Evolutionary conservation across 1,140 invertebrate species (phyloP).

Genomic region (Helicoverpa armigera): DNA sequence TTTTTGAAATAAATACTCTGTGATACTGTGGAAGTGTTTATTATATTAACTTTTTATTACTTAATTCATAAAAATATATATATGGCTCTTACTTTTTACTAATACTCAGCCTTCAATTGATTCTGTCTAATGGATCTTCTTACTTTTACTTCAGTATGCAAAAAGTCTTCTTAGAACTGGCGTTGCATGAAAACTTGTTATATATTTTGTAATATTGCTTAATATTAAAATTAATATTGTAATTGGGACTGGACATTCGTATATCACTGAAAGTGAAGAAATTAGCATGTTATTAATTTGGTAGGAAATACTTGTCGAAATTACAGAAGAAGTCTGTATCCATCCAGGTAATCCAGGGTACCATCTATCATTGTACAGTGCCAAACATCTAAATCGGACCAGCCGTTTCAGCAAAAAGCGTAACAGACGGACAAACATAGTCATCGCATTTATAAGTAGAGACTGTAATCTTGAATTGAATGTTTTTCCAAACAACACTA

Average conservation of each 20-base stretch:
- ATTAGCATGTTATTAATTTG: conserved; percentile 13
- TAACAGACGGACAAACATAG: too few relatives aligned
- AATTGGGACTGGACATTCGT: conserved; percentile 60
- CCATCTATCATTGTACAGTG: too few relatives aligned
- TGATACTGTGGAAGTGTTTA: conserved; percentile 67
- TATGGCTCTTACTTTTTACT: background rate
- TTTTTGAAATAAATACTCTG: conserved; percentile 78
- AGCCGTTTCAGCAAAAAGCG: too few relatives aligned
- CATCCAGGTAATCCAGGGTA: too few relatives aligned
- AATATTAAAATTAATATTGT: conserved; percentile 57
- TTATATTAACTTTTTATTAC: conserved; percentile 38
- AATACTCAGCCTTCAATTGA: background rate
- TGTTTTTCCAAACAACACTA: too few relatives aligned
- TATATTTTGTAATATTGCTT: conserved; percentile 60
- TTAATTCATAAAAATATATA: background rate
- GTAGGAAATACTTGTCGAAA: too few relatives aligned
- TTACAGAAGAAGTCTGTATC: too few relatives aligned
- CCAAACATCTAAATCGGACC: too few relatives aligned
- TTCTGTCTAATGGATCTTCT: too few relatives aligned
- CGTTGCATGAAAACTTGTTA: conserved; percentile 63
- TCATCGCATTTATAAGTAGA: too few relatives aligned
- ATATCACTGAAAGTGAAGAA: conserved; percentile 71
- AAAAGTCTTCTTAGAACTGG: conserved; percentile 58
- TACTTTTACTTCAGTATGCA: conserved; percentile 37
- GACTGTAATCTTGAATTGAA: too few relatives aligned